Percentiles rank a stretch among this genome's conserved stretches.
These are phyloP conservation scores for Sympetrum striolatum DNA, from an alignment of 2,888 invertebrate genomes.

Conservation along the genomic window DNA sequence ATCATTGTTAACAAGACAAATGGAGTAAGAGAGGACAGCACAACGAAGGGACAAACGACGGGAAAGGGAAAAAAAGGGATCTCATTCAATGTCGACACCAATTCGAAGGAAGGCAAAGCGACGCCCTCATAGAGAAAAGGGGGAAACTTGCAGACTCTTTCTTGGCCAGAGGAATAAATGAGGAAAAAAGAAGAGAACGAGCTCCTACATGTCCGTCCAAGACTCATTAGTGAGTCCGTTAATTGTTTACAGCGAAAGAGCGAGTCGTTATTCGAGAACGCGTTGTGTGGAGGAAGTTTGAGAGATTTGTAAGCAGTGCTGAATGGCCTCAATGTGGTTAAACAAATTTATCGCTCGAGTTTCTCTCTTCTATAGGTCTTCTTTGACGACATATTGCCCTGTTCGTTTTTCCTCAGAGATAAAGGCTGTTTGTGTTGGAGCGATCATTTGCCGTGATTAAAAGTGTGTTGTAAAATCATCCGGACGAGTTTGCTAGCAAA, in stretches of 20 bases:
- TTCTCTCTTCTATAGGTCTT: not conserved
- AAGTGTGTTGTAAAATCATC: too few relatives aligned
- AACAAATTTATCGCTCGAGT: not conserved
- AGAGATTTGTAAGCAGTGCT: conserved; percentile 3
- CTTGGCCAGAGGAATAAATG: not conserved
- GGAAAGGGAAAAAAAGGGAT: not conserved
- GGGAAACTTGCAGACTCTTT: not conserved
- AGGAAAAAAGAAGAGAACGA: not conserved
- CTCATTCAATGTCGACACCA: not conserved
- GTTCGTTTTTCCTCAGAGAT: not conserved
- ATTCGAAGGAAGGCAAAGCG: not conserved
- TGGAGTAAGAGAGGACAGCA: too few relatives aligned
- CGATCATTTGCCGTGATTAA: not conserved
- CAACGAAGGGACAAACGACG: too few relatives aligned
- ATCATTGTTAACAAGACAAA: too few relatives aligned
- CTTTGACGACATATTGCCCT: not conserved
- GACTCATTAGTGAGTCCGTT: conserved; percentile 15
- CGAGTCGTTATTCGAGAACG: not conserved
- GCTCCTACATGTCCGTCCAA: conserved; percentile 16
- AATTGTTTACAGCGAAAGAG: conserved; percentile 9
- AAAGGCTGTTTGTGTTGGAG: not conserved
- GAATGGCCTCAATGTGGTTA: not conserved
- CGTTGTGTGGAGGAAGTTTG: not conserved
- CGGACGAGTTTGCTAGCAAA: too few relatives aligned
- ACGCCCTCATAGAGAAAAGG: not conserved